These are phyloP conservation scores for Gymnothorax reevesii DNA, from an alignment of 2,797 vertebrate species.

Conservation along the genomic window DNA sequence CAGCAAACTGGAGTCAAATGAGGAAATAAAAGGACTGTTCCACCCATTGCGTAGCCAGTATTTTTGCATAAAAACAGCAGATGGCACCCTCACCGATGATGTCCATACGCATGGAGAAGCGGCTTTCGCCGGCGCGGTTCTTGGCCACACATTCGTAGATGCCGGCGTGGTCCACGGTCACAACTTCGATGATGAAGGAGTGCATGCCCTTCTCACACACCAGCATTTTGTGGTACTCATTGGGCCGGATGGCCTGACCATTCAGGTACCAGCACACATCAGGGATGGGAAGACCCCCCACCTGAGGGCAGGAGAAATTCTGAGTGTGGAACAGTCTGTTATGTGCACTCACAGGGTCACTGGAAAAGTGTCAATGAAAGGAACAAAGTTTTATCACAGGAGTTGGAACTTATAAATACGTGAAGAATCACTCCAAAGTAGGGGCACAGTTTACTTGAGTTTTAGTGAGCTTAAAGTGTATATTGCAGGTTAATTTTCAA, in stretches of 20 bases:
- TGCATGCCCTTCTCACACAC: slow-evolving; percentile 94
- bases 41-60: neutral
- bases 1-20: neutral
- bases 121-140: slow-evolving; percentile 88
- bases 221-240: slow-evolving; percentile 95
- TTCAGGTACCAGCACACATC: slow-evolving; percentile 93
- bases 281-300: slow-evolving; percentile 86
- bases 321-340: neutral
- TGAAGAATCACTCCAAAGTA: neutral
- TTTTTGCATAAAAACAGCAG: neutral
- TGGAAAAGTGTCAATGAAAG: too few relatives aligned
- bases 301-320: slow-evolving; percentile 64
- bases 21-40: neutral
- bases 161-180: slow-evolving; percentile 87
- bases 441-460: too few relatives aligned
- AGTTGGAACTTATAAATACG: too few relatives aligned
- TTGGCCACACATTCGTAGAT: slow-evolving; percentile 86
- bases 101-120: slow-evolving; percentile 82
- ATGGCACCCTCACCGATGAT: slow-evolving; percentile 78
- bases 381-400: too few relatives aligned
- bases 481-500: too few relatives aligned
- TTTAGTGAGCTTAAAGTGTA: too few relatives aligned
- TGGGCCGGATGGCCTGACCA: slow-evolving; percentile 86
- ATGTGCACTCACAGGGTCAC: neutral
- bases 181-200: slow-evolving; percentile 93